These are phyloP conservation scores for Hirundo rustica DNA, from an alignment of 2,797 vertebrate genomes.

Conservation along the genomic window DNA sequence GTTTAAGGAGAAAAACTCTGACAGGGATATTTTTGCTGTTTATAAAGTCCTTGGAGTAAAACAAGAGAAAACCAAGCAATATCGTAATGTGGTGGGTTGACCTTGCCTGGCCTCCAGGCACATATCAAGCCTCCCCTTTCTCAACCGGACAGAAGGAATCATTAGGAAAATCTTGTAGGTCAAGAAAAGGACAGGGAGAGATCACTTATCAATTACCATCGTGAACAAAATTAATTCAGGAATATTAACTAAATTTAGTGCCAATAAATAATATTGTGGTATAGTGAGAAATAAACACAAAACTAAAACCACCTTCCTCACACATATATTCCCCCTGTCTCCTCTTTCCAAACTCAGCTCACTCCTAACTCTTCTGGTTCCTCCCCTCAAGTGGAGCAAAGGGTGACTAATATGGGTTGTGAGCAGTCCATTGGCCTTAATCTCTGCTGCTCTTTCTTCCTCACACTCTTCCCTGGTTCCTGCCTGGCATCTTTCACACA, in stretches of 20 bases:
- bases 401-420: neutral
- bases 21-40: neutral
- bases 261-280: neutral
- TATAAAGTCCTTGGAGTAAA: neutral
- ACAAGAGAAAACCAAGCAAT: neutral
- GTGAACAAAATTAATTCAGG: neutral
- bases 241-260: neutral
- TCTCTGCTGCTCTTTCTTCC: neutral
- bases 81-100: neutral
- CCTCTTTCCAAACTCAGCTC: neutral
- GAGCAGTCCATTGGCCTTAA: too few relatives aligned
- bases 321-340: accelerated
- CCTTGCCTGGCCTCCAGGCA: neutral
- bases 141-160: neutral
- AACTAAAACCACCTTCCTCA: neutral
- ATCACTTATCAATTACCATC: neutral
- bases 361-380: neutral
- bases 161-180: neutral
- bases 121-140: neutral
- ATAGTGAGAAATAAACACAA: neutral
- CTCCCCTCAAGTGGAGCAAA: accelerated
- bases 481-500: accelerated
- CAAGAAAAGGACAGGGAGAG: neutral
- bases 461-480: neutral
- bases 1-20: neutral